Conservation (phyloP, 2,797 vertebrate species). For the Enteromius radiatus region DNA sequence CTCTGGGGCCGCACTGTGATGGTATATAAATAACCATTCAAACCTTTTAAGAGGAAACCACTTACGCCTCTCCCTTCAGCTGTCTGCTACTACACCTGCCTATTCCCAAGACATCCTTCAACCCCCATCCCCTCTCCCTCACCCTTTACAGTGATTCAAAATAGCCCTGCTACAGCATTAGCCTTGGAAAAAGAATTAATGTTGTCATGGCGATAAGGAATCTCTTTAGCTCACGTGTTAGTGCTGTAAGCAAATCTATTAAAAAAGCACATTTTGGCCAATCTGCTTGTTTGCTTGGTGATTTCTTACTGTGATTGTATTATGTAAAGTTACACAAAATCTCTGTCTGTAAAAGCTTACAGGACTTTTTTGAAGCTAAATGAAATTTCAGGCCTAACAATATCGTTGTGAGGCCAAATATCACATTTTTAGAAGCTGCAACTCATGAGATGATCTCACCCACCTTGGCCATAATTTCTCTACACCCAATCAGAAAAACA, state of each 20-base stretch:
- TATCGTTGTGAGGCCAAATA: neutral
- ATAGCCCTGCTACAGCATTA: constrained; percentile 70
- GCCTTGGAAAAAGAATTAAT: constrained; percentile 48
- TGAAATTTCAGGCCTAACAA: neutral
- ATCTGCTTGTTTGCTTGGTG: neutral
- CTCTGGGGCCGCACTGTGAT: constrained; percentile 46
- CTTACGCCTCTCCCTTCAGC: constrained; percentile 63
- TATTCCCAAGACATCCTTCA: constrained; percentile 65
- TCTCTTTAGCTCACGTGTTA: neutral
- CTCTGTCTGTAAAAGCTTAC: neutral
- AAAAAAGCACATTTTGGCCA: neutral
- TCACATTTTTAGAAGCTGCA: neutral
- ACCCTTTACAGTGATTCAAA: constrained; percentile 66
- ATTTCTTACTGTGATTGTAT: neutral
- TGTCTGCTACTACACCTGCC: constrained; percentile 71
- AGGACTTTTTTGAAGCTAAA: neutral
- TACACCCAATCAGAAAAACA: neutral
- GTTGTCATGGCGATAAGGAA: constrained; percentile 49
- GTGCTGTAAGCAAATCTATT: neutral
- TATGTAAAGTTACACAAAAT: neutral
- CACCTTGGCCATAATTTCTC: neutral
- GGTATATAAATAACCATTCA: constrained; percentile 72
- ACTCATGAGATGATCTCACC: neutral
- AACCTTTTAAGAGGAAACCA: constrained; percentile 75
- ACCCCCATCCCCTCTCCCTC: neutral